These are phyloP conservation scores for Poeciliopsis occidentalis DNA, from an alignment of 2,113 vertebrate genomes.

Conservation along the genomic window DNA sequence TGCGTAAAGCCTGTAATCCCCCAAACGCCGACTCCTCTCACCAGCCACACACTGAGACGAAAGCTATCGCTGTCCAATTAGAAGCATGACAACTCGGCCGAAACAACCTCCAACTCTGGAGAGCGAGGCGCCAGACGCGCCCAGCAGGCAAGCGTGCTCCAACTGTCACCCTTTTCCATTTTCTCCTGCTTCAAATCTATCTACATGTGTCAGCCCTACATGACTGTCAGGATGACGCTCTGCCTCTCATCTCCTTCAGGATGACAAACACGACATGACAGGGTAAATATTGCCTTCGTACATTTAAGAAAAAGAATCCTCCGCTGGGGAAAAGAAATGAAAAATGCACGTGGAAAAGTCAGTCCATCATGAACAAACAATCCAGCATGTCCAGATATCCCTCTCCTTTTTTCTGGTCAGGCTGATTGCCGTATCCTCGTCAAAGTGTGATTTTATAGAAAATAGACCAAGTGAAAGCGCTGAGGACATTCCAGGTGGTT, in stretches of 20 bases:
- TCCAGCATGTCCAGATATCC: conserved; percentile 48
- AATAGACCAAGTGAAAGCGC: conserved; percentile 27
- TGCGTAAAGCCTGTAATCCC: conserved; percentile 45
- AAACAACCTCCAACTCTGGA: conserved; percentile 20
- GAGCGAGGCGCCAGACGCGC: conserved; percentile 55
- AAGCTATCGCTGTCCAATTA: conserved; percentile 12
- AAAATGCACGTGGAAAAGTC: conserved; percentile 50
- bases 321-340: too few relatives aligned
- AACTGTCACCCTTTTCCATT: conserved; percentile 35
- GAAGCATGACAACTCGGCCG: conserved; percentile 16
- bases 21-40: conserved; percentile 25
- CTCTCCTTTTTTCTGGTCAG: conserved; percentile 49
- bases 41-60: conserved; percentile 9
- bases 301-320: conserved; percentile 7
- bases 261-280: conserved; percentile 9
- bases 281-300: conserved; percentile 2
- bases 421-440: conserved; percentile 46
- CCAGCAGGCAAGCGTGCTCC: conserved; percentile 58
- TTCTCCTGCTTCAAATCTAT: conserved; percentile 24
- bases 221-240: conserved; percentile 17
- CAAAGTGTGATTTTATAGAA: conserved; percentile 19
- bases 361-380: conserved; percentile 45
- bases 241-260: conserved; percentile 19
- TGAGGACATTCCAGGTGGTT: conserved; percentile 58
- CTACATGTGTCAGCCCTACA: conserved; percentile 32